Evolutionary conservation across 2,797 vertebrate species (phyloP).

Genomic region (Scolopax rusticola): DNA sequence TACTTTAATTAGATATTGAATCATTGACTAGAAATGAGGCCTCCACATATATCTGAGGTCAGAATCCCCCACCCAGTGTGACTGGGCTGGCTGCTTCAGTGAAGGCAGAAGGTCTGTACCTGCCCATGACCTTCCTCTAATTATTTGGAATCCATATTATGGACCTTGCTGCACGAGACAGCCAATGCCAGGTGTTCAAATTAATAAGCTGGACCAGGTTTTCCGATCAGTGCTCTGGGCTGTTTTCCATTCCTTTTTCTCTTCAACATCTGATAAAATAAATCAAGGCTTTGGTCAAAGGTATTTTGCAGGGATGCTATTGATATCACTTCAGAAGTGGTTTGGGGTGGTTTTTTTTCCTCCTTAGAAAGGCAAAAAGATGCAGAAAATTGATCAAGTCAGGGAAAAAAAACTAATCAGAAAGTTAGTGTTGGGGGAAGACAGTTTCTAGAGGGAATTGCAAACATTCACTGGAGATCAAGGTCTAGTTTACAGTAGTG

Average conservation of each 20-base stretch:
- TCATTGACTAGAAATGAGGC: not conserved
- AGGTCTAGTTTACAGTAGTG: not conserved
- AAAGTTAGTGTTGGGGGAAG: not conserved
- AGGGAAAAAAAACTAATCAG: not conserved
- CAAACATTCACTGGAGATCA: not conserved
- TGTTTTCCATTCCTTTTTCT: constrained; percentile 49
- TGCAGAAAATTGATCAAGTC: not conserved
- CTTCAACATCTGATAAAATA: constrained; percentile 49
- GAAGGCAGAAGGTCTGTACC: constrained; percentile 45
- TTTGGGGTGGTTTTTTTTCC: not conserved
- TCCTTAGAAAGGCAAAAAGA: not conserved
- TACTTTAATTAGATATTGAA: constrained; percentile 47
- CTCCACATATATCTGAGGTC: not conserved
- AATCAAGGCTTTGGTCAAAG: constrained; percentile 21
- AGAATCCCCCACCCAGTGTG: not conserved
- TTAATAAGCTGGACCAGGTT: constrained; percentile 70
- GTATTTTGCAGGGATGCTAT: not conserved
- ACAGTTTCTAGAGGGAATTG: not conserved
- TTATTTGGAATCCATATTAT: constrained; percentile 70
- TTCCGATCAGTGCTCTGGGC: constrained; percentile 58
- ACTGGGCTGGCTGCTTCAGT: not conserved
- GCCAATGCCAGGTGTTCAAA: constrained; percentile 57
- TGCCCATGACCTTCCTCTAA: constrained; percentile 47
- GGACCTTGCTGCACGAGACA: constrained; percentile 25
- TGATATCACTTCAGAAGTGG: not conserved